Base-by-base conservation (phyloP, 2,113 vertebrate genomes). In the Periophthalmodon schlosseri region DNA sequence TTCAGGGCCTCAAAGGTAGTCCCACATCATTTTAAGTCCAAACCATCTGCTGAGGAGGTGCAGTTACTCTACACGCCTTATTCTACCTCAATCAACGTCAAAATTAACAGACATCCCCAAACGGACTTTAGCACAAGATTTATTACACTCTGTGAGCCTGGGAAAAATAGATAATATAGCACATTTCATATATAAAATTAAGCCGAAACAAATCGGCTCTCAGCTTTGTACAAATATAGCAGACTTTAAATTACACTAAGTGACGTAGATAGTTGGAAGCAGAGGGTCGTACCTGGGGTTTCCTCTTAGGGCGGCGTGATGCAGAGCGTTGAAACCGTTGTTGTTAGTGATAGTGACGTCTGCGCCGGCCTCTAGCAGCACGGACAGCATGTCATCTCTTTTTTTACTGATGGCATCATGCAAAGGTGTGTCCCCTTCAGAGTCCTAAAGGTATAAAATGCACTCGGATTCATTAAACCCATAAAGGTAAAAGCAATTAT, bases 281-380 rank as follows among this genome's bases (percentile, higher is more conserved):
- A 18, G 18, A 24, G 14, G 18, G 69, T 74, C 84, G 12, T 91
- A 99, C 97, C 98, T 99, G 84, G 98, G 98, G 84, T 99, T 99
- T 89, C 98, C 98, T 88, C 98, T 94, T 34, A 99, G 93, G 2
- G 98, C 97, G 6, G 98, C 98, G 0, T 99, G 98, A 79, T 99
- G 98, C 68, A 99, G 94, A 66, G 98, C 98, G 69, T 99, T 99
- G 89, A 99, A 99, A 3, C 98, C 98, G 2, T 98, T 99, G 86
- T 99, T 99, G 91, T 99, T 99, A 69, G 98, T 99, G 89, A 99
- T 99, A 54, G 98, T 99, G 86, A 99, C 97, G 69, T 99, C 98
- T 28, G 98, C 98, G 20, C 96, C 97, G 21, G 97, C 96, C 90
- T 99, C 98, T 78, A 99, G 87, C 83, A 99, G 91, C 15, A 99